These are phyloP conservation scores for Trissonchulus sp. DNA, from an alignment of 2,888 invertebrate genomes.

Conservation along the genomic window DNA sequence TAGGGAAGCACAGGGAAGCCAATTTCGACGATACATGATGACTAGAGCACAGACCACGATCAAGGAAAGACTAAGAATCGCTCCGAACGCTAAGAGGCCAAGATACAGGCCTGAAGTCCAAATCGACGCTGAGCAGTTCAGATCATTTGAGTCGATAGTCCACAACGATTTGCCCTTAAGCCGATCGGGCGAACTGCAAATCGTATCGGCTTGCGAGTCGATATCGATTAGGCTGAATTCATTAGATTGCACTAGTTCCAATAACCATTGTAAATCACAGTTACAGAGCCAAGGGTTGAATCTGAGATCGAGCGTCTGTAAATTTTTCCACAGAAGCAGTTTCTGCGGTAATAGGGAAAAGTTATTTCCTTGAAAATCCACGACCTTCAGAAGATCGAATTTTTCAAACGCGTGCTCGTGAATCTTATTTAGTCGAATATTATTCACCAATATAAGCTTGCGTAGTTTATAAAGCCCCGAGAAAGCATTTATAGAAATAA, in stretches of 20 bases:
- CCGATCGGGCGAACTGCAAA: neutral
- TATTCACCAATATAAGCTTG: neutral
- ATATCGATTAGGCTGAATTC: neutral
- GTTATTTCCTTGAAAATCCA: no score
- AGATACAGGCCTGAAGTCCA: neutral
- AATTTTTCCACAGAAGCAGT: neutral
- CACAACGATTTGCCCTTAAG: neutral
- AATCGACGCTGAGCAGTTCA: neutral
- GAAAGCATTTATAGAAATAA: neutral
- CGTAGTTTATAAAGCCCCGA: neutral
- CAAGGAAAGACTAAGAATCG: neutral
- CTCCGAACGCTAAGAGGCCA: no score
- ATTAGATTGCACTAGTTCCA: neutral
- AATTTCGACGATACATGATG: neutral
- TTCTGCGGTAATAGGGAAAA: neutral
- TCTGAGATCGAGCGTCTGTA: neutral
- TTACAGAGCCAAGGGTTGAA: neutral
- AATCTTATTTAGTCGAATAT: neutral
- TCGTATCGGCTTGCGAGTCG: neutral
- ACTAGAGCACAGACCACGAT: neutral
- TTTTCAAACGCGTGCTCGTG: neutral
- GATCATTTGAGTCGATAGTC: neutral
- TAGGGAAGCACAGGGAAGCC: neutral
- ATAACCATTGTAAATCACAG: neutral
- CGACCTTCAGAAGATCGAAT: no score